Conservation (phyloP, 2,888 invertebrate species). For the Chaitophorus viminalis region DNA sequence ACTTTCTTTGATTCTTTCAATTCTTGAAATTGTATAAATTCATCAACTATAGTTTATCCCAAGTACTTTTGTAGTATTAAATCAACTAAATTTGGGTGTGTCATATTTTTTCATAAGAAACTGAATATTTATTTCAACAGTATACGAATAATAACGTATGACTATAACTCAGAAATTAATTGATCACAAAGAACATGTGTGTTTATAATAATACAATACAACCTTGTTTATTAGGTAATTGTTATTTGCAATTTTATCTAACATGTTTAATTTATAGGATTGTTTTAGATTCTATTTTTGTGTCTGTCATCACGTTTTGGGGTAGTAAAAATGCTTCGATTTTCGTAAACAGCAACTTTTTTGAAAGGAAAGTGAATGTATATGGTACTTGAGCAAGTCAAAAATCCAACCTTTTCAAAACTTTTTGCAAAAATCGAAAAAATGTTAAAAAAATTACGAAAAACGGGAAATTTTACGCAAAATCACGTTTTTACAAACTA, state of each 20-base stretch:
- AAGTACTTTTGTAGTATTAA: neutral
- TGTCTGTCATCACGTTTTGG: no score
- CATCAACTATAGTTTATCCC: neutral
- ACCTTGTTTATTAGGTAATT: neutral
- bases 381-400: no score
- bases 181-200: neutral
- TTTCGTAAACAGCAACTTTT: no score
- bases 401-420: no score
- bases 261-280: no score
- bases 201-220: neutral
- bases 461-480: no score
- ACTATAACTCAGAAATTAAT: conserved; percentile 2
- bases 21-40: conserved; percentile 17
- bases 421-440: no score
- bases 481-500: no score
- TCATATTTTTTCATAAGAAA: neutral
- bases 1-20: neutral
- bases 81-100: neutral
- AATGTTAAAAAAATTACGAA: no score
- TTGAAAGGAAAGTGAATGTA: no score
- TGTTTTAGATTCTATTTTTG: no score
- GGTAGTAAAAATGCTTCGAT: no score
- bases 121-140: neutral
- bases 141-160: neutral
- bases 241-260: conserved; percentile 13